A percentile compares a stretch with the other conserved stretches of the same genome.
Evolutionary conservation across 2,113 vertebrate species (phyloP).

Genomic region (Heptranchias perlo): DNA sequence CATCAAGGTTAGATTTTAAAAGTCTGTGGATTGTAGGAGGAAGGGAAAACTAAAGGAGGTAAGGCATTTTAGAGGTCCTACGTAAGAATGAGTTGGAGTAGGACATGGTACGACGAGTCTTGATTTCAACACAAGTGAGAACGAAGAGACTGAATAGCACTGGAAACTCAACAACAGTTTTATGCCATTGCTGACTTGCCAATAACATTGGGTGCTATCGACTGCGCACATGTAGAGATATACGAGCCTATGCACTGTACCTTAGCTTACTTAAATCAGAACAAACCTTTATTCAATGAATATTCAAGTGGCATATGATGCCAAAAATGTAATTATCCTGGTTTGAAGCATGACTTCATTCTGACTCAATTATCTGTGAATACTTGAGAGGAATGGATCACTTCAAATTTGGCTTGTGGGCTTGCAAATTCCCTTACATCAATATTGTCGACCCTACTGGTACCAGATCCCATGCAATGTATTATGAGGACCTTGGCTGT

Average conservation of each 20-base stretch:
- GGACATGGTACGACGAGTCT: not conserved
- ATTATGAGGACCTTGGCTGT: not conserved
- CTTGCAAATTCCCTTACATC: not conserved
- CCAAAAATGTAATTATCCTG: conserved; percentile 25
- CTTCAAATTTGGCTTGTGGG: not conserved
- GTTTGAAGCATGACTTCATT: not conserved
- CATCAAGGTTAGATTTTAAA: not conserved
- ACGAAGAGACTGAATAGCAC: not conserved
- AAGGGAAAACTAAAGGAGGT: not conserved
- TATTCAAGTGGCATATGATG: not conserved
- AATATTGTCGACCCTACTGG: not conserved
- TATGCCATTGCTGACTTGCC: not conserved
- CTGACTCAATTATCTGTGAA: conserved; percentile 13
- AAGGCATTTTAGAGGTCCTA: not conserved
- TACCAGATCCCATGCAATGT: no score
- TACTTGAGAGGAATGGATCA: not conserved
- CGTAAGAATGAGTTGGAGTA: not conserved
- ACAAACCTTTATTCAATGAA: not conserved
- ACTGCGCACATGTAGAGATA: no score
- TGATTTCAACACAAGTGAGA: not conserved
- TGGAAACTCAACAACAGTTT: not conserved
- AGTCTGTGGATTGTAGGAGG: not conserved
- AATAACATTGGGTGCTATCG: not conserved
- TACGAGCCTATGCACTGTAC: not conserved
- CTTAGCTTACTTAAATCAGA: not conserved